Conservation (phyloP, 2,797 vertebrate species). For the Choloepus didactylus region DNA sequence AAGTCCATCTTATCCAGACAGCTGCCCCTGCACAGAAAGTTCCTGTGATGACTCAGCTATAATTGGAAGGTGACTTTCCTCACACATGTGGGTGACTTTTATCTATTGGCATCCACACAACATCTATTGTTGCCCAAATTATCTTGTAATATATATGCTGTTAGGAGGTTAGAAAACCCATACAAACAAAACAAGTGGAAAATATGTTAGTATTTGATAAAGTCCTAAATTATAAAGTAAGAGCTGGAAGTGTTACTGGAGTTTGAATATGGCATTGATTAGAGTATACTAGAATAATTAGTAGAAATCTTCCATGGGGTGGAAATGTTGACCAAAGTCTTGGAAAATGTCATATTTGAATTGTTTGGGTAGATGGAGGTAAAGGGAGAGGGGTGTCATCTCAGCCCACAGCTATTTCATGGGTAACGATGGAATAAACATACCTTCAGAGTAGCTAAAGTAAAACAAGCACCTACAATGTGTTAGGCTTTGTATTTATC, state of each 20-base stretch:
- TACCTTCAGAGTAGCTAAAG: neutral
- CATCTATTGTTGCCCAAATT: neutral
- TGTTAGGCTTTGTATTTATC: neutral
- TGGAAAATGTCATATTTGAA: conserved; percentile 39
- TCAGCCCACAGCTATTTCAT: neutral
- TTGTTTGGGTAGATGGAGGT: neutral
- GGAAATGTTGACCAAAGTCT: neutral
- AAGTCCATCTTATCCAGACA: conserved; percentile 52
- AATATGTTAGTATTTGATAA: neutral
- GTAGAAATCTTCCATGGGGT: neutral
- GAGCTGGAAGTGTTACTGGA: conserved; percentile 16
- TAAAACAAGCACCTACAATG: neutral
- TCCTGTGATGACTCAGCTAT: conserved; percentile 1
- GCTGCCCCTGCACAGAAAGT: neutral
- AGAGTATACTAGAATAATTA: neutral
- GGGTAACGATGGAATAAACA: neutral
- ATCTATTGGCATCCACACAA: neutral
- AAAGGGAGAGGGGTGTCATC: neutral
- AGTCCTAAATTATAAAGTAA: conserved; percentile 10
- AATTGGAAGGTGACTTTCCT: conserved; percentile 39
- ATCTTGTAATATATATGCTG: neutral
- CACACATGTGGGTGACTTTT: neutral
- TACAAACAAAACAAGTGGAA: neutral
- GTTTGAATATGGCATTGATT: neutral
- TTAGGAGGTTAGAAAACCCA: conserved; percentile 1